phyloP scores from a whole-genome alignment of 2,797 vertebrate genomes.

The Protosalanx chinensis region DNA sequence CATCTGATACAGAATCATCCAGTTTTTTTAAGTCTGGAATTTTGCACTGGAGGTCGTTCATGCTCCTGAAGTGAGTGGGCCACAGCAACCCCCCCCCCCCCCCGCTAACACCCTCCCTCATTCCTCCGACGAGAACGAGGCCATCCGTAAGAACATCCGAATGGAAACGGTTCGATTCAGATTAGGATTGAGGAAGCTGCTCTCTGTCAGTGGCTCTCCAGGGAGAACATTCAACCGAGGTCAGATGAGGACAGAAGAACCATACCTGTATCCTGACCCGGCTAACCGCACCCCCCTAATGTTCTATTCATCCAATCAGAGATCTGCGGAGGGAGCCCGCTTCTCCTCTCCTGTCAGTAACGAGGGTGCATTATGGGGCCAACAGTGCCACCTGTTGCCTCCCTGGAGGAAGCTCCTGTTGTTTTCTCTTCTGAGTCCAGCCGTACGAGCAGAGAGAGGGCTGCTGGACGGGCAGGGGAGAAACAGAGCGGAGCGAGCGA shows the following conservation, averaged over 20 bases:
- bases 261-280: slow-evolving; percentile 43
- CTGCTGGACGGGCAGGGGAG: not conserved
- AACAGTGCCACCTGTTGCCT: slow-evolving; percentile 52
- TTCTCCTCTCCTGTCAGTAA: slow-evolving; percentile 21
- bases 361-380: slow-evolving; percentile 22
- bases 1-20: too few species aligned
- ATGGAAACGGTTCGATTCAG: too few species aligned
- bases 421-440: slow-evolving; percentile 46
- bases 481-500: not conserved
- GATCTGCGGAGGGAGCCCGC: slow-evolving; percentile 28
- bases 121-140: not conserved
- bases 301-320: slow-evolving; percentile 8
- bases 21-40: too few species aligned
- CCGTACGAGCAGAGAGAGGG: slow-evolving; percentile 57
- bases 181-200: not conserved
- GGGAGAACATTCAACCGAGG: slow-evolving; percentile 5
- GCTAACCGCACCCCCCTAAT: slow-evolving; percentile 35
- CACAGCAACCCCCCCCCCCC: not conserved
- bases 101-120: not conserved
- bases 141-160: too few species aligned
- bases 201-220: slow-evolving; percentile 19
- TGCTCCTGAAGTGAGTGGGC: not conserved
- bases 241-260: slow-evolving; percentile 20
- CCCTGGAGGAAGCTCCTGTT: slow-evolving; percentile 18
- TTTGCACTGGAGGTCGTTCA: too few species aligned